A percentile compares a stretch with the other conserved stretches of the same genome.
Evolutionary conservation across 2,888 invertebrate species (phyloP).

Genomic region (Parthenolecanium corni): DNA sequence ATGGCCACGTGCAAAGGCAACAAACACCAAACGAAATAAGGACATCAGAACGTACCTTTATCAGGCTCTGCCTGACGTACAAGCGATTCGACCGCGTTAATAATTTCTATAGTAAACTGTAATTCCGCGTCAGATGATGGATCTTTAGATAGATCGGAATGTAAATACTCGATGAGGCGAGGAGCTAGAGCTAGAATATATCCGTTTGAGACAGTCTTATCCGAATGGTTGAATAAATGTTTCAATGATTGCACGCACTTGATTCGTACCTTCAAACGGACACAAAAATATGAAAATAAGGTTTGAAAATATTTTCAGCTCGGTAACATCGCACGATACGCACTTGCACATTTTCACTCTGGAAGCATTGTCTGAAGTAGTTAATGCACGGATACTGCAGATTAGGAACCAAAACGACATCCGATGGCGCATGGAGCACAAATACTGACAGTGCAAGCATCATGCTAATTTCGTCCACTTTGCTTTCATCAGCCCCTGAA

Average conservation of each 20-base stretch:
- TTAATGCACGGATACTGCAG: slow-evolving; percentile 85
- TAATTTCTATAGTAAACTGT: slow-evolving; percentile 57
- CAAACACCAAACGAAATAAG: neutral
- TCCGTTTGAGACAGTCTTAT: slow-evolving; percentile 57
- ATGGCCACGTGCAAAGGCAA: no score
- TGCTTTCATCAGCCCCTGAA: slow-evolving; percentile 54
- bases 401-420: slow-evolving; percentile 64
- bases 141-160: slow-evolving; percentile 50
- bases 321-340: slow-evolving; percentile 32
- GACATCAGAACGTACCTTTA: slow-evolving; percentile 51
- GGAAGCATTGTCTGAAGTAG: slow-evolving; percentile 74
- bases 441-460: slow-evolving; percentile 82
- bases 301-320: neutral
- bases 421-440: slow-evolving; percentile 66
- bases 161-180: slow-evolving; percentile 61
- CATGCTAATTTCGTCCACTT: slow-evolving; percentile 73
- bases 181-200: slow-evolving; percentile 74
- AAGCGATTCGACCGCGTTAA: slow-evolving; percentile 61
- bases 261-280: slow-evolving; percentile 49
- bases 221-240: slow-evolving; percentile 62
- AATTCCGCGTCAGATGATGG: slow-evolving; percentile 56
- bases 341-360: slow-evolving; percentile 50
- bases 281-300: neutral
- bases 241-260: slow-evolving; percentile 68
- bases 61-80: slow-evolving; percentile 61